Percentiles rank a stretch among this genome's conserved stretches.
phyloP scores from a whole-genome alignment of 1,140 invertebrate genomes.

The Galendromus occidentalis region DNA sequence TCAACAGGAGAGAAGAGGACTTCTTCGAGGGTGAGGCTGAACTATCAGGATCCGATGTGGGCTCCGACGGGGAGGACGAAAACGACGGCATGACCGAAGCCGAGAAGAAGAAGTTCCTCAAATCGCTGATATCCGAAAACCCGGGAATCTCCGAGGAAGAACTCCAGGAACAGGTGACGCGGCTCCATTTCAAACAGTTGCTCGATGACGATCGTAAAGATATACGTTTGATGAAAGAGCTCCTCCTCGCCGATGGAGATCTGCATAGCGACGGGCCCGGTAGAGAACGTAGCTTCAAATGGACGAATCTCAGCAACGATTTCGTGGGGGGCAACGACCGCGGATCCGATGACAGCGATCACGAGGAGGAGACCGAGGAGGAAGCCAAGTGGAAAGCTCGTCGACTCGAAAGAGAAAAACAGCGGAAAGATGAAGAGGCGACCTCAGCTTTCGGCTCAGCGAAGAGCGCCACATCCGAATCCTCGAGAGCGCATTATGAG shows the following conservation, averaged over 20 bases:
- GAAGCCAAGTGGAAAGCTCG: slow-evolving; percentile 7
- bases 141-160: slow-evolving; percentile 2
- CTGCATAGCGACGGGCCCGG: background rate
- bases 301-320: slow-evolving; percentile 5
- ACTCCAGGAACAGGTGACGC: slow-evolving; percentile 1
- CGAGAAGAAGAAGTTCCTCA: background rate
- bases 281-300: background rate
- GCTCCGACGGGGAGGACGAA: slow-evolving; percentile 1
- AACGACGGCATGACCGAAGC: background rate
- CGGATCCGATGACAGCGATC: background rate
- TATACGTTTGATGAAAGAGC: background rate
- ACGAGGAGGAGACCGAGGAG: background rate
- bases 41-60: background rate
- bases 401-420: background rate
- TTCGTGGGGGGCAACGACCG: background rate
- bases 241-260: slow-evolving; percentile 1
- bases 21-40: slow-evolving; percentile 5
- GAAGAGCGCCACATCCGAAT: too few relatives aligned
- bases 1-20: background rate
- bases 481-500: too few relatives aligned
- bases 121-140: background rate
- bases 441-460: too few relatives aligned
- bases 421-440: background rate
- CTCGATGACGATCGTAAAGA: slow-evolving; percentile 1
- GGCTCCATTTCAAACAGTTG: background rate